Evolutionary conservation across 2,888 invertebrate genomes (phyloP), one percentile per base, ranked within the genome.

Genomic region (Epinotia brunnichana): DNA sequence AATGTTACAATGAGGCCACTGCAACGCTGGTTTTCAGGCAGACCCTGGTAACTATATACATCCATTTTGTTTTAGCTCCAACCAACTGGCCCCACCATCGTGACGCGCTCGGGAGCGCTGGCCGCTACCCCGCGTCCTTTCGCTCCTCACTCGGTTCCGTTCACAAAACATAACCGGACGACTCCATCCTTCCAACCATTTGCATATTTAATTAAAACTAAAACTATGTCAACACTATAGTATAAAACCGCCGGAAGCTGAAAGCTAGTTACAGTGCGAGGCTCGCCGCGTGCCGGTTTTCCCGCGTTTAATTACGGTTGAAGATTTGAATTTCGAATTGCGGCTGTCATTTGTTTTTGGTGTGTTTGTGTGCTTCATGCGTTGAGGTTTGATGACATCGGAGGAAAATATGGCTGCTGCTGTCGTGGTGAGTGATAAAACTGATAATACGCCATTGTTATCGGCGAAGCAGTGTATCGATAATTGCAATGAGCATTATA

Each of bases 141-240:
- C 85, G 85, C 85, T 85, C 83, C 83, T 90, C 92, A 92, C 91
- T 93, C 87, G 84, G 86, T 90, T 88, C 87, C 90, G 85, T 82
- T 89, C 90, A 86, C 89, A 93, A 92, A 91, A 92, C 92, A 90
- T 86, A 90, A 90, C 89, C 91, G 93, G 92, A 94, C 90, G 94
- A 93, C 89, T 92, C 82, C 81, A 69, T 68, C 69, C 62, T 69
- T 73, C 29, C 70, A 41, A 69, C 19, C 44, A 73, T 73, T 73
- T 73, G 59, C 73, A 73, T 73, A 73, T 63, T 70, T 57, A 41
- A 73, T 56, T 70, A 48, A 62, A 56, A 68, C 71, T 68, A 54
- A 70, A 71, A 72, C 57, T 72, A 62, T 75, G 66, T 73, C 75
- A 72, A 59, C 63, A 60, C 70, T 56, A 35, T 57, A 71, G 75